Conservation (phyloP, 2,113 vertebrate genomes). For the Varanus salvator region DNA sequence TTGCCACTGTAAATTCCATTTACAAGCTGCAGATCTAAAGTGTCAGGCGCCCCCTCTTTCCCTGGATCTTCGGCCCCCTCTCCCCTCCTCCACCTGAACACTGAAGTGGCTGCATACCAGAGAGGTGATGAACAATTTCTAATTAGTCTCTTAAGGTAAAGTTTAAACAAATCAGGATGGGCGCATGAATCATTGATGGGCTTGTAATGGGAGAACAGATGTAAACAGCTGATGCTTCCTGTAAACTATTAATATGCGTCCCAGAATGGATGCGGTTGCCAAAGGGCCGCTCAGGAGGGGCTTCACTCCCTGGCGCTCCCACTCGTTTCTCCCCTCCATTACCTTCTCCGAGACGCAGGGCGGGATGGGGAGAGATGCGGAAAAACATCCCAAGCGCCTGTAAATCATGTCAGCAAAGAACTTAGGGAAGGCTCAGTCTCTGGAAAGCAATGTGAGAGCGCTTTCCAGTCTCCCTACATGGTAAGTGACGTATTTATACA, state of each 20-base stretch:
- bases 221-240: slow-evolving; percentile 47
- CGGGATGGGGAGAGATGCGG: neutral
- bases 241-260: slow-evolving; percentile 34
- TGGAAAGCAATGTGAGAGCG: neutral
- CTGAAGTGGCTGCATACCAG: neutral
- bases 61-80: too few relatives aligned
- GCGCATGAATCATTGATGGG: slow-evolving; percentile 41
- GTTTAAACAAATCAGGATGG: slow-evolving; percentile 1
- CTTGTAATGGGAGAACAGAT: slow-evolving; percentile 36
- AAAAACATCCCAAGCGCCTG: neutral
- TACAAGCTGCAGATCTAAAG: neutral
- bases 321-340: neutral
- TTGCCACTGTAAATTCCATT: neutral
- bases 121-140: slow-evolving; percentile 8
- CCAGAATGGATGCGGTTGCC: slow-evolving; percentile 33
- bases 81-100: neutral
- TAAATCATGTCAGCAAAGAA: neutral
- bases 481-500: neutral
- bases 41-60: neutral
- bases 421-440: neutral
- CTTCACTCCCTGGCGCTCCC: neutral
- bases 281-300: neutral
- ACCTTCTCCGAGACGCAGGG: neutral
- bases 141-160: slow-evolving; percentile 30
- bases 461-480: neutral